These are phyloP conservation scores for Pangasius djambal DNA, from an alignment of 2,797 vertebrate genomes.

Conservation along the genomic window DNA sequence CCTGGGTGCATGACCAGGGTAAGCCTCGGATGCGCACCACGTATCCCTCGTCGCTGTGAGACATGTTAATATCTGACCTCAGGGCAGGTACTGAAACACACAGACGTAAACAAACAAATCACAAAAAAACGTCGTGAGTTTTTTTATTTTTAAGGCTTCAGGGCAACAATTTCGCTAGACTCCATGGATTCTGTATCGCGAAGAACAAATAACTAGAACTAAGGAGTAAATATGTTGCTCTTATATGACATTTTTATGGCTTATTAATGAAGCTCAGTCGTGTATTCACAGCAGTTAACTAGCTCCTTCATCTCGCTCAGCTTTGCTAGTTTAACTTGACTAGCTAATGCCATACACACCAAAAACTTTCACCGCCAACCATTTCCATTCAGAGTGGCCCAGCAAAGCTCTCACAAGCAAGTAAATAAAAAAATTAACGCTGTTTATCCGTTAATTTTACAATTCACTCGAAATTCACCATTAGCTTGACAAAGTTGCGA, in stretches of 20 bases:
- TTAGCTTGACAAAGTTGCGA: neutral
- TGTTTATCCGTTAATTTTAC: neutral
- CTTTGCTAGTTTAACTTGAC: neutral
- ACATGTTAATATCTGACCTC: slow-evolving; percentile 70
- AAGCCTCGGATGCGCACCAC: slow-evolving; percentile 85
- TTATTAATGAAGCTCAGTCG: neutral
- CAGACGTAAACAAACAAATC: neutral
- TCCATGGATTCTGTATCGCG: neutral
- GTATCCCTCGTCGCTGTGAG: slow-evolving; percentile 79
- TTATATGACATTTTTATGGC: too few species aligned
- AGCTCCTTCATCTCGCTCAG: neutral
- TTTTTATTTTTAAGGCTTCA: neutral
- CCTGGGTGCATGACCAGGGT: slow-evolving; percentile 84
- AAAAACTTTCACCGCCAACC: slow-evolving; percentile 3
- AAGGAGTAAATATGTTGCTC: neutral
- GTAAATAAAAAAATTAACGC: too few species aligned
- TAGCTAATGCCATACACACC: neutral
- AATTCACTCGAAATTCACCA: neutral
- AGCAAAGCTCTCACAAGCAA: neutral
- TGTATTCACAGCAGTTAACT: neutral
- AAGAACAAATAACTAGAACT: neutral
- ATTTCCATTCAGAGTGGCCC: neutral
- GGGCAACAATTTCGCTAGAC: neutral
- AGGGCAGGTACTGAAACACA: slow-evolving; percentile 15
- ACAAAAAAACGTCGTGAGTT: neutral